phyloP scores from a whole-genome alignment of 2,888 invertebrate genomes.

The Ormia ochracea region DNA sequence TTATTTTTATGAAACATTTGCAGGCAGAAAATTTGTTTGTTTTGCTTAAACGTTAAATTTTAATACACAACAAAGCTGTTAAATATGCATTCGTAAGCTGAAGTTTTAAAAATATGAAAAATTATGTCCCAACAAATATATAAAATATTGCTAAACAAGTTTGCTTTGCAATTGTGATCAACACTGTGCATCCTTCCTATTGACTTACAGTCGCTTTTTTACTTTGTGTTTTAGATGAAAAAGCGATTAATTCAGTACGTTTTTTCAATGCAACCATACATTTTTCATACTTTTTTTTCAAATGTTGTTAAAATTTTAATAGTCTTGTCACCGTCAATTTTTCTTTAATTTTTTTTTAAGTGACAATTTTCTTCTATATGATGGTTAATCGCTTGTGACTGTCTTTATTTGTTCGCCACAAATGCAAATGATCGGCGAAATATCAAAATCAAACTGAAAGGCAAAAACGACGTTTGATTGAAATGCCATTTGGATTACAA shows the following conservation, averaged over 20 bases:
- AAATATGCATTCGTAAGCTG: too few species aligned
- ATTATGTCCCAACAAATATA: too few species aligned
- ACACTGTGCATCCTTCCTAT: slow-evolving; percentile 27
- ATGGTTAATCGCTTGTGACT: slow-evolving; percentile 59
- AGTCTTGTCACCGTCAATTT: slow-evolving; percentile 25
- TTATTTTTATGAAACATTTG: too few species aligned
- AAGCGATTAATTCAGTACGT: slow-evolving; percentile 26
- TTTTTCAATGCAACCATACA: not conserved
- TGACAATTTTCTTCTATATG: slow-evolving; percentile 48
- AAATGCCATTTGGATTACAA: slow-evolving; percentile 32
- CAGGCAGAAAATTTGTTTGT: too few species aligned
- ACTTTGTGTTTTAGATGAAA: not conserved
- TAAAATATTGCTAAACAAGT: too few species aligned
- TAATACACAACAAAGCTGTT: too few species aligned
- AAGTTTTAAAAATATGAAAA: too few species aligned
- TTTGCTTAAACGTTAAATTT: too few species aligned
- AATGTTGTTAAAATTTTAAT: slow-evolving; percentile 28
- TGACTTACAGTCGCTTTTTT: slow-evolving; percentile 25
- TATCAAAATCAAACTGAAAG: not conserved
- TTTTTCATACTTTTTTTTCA: slow-evolving; percentile 5
- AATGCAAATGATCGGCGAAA: slow-evolving; percentile 59
- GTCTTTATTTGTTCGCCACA: slow-evolving; percentile 44
- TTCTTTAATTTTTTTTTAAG: slow-evolving; percentile 26
- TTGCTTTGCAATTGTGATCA: not conserved
- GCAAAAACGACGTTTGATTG: slow-evolving; percentile 39